Base-by-base conservation (phyloP, 2,888 invertebrate genomes). In the Nomada goodeniana region DNA sequence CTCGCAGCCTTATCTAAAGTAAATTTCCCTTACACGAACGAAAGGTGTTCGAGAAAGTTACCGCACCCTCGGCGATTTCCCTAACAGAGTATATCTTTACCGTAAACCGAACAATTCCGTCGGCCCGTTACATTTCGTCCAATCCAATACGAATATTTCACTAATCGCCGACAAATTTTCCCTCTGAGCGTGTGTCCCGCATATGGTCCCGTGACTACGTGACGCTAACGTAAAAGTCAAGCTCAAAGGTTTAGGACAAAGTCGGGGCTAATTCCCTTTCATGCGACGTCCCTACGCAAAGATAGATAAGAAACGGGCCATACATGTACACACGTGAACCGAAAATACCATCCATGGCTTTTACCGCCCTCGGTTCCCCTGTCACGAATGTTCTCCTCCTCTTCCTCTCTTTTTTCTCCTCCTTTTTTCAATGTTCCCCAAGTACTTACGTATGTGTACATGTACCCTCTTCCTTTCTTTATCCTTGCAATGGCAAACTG, bases 181-280 rank as follows among this genome's bases (percentile, higher is more conserved):
- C 50, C 79, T 13, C 72, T 68, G 61, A 29, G 44, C 71, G 11
- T 55, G 52, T 79, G 71, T 67, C 50, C 50, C 36, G 47, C 2
- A 5, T 26, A 18, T 18, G 23, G 50, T 15, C 60, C 53, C 26
- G 20, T 36, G 63, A n/a, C 29, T 78, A 80, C 80, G 80, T 72
- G 72, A 80, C 80, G 50, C 67, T 50, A 72, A 67, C 50, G 44
- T 60, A 55, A 50, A 67, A 67, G 53, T 71, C 67, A 20, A 53
- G 68, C 67, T 80, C 57, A 68, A 63, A 42, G 80, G 80, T 80
- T 80, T 68, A 80, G 61, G 61, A 72, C 65, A 63, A 52, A 79
- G 63, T 80, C 68, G 67, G 11, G 73, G 67, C 52, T 80, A 80
- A 80, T 80, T 80, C 80, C 73, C 52, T 80, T 80, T 73, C 80